A percentile compares a stretch with the other conserved stretches of the same genome.
phyloP scores from a whole-genome alignment of 1,140 invertebrate species.

The Diabrotica virgifera region DNA sequence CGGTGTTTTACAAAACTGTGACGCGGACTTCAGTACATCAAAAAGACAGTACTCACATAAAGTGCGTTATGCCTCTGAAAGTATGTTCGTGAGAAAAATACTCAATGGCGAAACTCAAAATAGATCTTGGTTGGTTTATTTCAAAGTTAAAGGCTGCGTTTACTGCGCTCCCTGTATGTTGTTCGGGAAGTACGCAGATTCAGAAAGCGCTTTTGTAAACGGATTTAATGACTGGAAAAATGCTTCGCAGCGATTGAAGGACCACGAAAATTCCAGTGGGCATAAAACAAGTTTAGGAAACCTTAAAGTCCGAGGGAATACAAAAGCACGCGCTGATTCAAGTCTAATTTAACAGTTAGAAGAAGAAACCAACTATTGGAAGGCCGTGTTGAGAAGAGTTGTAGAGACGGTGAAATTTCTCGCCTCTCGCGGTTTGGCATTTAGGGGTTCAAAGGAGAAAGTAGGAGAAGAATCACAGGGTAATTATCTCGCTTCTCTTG shows the following conservation, averaged over 20 bases:
- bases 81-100: no score
- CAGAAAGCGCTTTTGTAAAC: background rate
- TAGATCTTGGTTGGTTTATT: no score
- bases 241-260: background rate
- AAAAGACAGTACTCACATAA: no score
- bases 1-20: no score
- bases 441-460: slow-evolving; percentile 12
- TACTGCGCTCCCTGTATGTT: no score
- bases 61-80: no score
- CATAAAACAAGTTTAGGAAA: background rate
- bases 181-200: no score
- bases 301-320: background rate
- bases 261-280: background rate
- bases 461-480: slow-evolving; percentile 17
- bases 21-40: no score
- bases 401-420: slow-evolving; percentile 13
- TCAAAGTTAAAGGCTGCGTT: no score
- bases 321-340: slow-evolving; percentile 11
- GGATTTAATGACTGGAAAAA: background rate
- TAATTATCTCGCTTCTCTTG: slow-evolving; percentile 16
- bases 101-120: no score
- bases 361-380: slow-evolving; percentile 14
- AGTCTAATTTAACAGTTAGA: slow-evolving; percentile 16
- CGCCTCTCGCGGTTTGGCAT: slow-evolving; percentile 14
- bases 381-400: slow-evolving; percentile 1